Evolutionary conservation across 2,888 invertebrate species (phyloP), one percentile per base, ranked within the genome.

Genomic region (Eupeodes luniger): DNA sequence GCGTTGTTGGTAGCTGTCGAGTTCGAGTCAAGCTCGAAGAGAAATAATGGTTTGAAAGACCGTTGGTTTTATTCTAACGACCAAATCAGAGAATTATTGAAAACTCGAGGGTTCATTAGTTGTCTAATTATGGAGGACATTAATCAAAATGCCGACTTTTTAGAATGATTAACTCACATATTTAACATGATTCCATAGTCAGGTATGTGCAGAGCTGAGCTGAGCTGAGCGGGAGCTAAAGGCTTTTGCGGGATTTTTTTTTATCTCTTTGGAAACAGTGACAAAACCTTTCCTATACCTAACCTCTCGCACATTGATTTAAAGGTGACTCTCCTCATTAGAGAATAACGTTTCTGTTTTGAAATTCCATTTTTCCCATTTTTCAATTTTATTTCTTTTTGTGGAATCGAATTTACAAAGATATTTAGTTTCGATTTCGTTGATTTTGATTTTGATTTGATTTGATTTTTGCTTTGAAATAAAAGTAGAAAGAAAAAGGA

Each of bases 81-180:
- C 16, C 75, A 47, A 61, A 11, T 62, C 75, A 75, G 27, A 55
- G 87, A 79, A 83, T 80, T 84, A 84, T 87, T 84, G 87, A 87
- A 84, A 84, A 88, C 19, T 83, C 76, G 27, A 27, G 27, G 85
- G 81, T 89, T 90, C 90, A 91, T 90, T 91, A 91, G 90, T 82
- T 69, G 78, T 79, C 89, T 90, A 89, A 91, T 90, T 90, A 89
- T 87, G 86, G 84, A 51, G 78, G 84, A 81, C 90, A 90, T 90
- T 91, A 89, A 90, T 91, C 90, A 91, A 90, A 91, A 90, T 90
- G 88, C 90, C 90, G 88, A 79, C 81, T 75, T 81, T 66, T 59
- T n/a, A 83, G 86, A 82, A 77, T 89, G 89, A 90, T 90, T 90
- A 89, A 78, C 85, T 81, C 76, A 59, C 66, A 79, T 85, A 64